phyloP scores from a whole-genome alignment of 92 coral and sea anemone species.

The Epizoanthus scotinus region DNA sequence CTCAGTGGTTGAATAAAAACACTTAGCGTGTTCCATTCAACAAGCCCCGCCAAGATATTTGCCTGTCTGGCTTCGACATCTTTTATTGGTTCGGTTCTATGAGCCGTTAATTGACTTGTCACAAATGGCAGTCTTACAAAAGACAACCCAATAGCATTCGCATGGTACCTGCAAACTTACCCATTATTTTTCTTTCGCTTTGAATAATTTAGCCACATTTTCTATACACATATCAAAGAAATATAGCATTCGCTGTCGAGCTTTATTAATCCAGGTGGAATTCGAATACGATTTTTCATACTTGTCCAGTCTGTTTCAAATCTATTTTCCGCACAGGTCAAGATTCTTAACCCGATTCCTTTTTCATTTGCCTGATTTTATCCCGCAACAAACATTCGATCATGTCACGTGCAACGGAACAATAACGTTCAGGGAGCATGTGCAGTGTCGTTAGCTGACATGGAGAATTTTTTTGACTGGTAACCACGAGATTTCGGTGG shows the following conservation, averaged over 20 bases:
- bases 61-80: neutral
- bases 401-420: conserved; percentile 64
- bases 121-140: conserved; percentile 53
- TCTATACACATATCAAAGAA: neutral
- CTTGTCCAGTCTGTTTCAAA: neutral
- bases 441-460: conserved; percentile 50
- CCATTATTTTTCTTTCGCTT: conserved; percentile 46
- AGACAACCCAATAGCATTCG: conserved; percentile 59
- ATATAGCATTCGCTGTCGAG: neutral
- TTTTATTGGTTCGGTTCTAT: conserved; percentile 67
- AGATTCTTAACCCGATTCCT: neutral
- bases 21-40: conserved; percentile 71
- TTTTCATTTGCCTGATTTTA: conserved; percentile 29
- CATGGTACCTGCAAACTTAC: conserved; percentile 62
- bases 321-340: neutral
- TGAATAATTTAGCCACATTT: conserved; percentile 57
- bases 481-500: conserved; percentile 40
- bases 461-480: conserved; percentile 51
- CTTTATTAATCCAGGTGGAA: too few relatives aligned
- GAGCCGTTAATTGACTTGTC: conserved; percentile 75
- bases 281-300: too few relatives aligned
- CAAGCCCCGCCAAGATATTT: conserved; percentile 42
- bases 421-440: conserved; percentile 84
- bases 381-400: conserved; percentile 36
- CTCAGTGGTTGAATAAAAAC: conserved; percentile 62